Base-by-base conservation (phyloP, 64 coral and sea anemone genomes). In the Porites australiensis region DNA sequence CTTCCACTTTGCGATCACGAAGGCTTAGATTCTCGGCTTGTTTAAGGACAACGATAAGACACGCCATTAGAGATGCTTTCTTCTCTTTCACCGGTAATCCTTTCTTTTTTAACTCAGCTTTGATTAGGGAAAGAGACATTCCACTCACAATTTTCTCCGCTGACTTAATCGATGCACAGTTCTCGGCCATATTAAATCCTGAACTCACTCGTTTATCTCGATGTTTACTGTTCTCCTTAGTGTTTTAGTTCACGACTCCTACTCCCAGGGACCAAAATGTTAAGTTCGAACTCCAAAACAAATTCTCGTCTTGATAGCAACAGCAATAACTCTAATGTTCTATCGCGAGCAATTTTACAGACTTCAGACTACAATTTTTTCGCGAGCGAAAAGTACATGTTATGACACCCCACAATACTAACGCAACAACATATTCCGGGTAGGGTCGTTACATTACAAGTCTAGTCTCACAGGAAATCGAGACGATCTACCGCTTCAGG, bases 121-220 rank as follows among this genome's bases (percentile, higher is more conserved):
- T 76, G 73, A 76, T 45, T n/a, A 76, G 73, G 73, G 73, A 76
- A 76, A 50, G 73, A 76, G 73, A 67, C 64, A 18, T 67, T 67
- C 20, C 64, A 67, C 13, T 67, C 64, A 67, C 64, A 67, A 67
- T 67, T 76, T 76, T 1, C 73, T 76, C 46, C 73, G 73, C 45
- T 76, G 45, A 76, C 73, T 76, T 44, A 76, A 45, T 50, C 73
- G 73, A 16, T 76, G 8, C 73, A 76, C 73, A 76, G 73, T 47
- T 76, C 44, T 76, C 73, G 51, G 73, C 73, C 14, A 50, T 76
- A 76, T 76, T 76, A 44, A 76, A 76, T 76, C 73, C 73, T 50
- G 73, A 50, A 50, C 50, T 76, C 73, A 50, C 50, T 76, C 73
- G 73, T 76, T 76, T 76, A 76, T 76, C 73, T 76, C 73, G 64